Evolutionary conservation across 2,113 vertebrate genomes (phyloP).

Genomic region (Dicerorhinus sumatrensis): DNA sequence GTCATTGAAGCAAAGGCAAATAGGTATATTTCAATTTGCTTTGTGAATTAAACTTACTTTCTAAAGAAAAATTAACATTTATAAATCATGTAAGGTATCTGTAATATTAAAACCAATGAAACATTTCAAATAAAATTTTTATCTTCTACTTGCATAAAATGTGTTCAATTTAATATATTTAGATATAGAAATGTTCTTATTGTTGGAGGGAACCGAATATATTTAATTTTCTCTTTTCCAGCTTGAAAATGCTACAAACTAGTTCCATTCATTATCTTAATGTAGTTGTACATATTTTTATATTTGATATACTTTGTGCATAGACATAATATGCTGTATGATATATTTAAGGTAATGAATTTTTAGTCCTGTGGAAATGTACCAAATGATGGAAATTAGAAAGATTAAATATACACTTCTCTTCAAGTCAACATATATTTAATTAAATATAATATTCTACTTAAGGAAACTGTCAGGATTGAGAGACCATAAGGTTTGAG

Average conservation of each 20-base stretch:
- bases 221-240: conserved; percentile 48
- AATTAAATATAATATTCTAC: conserved; percentile 48
- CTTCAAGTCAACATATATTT: conserved; percentile 49
- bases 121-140: conserved; percentile 33
- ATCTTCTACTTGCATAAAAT: conserved; percentile 42
- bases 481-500: conserved; percentile 4
- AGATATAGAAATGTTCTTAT: conserved; percentile 24
- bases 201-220: neutral
- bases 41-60: conserved; percentile 44
- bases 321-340: neutral
- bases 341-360: conserved; percentile 44
- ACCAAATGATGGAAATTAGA: conserved; percentile 34
- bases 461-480: conserved; percentile 36
- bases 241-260: conserved; percentile 26
- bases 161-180: conserved; percentile 26
- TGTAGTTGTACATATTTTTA: conserved; percentile 38
- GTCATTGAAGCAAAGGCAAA: conserved; percentile 5
- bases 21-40: neutral
- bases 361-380: conserved; percentile 50
- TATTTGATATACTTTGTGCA: conserved; percentile 33
- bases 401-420: conserved; percentile 37
- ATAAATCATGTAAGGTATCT: neutral
- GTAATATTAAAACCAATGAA: conserved; percentile 44
- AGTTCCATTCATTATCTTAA: conserved; percentile 55
- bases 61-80: conserved; percentile 47